Percentiles rank a stretch among this genome's conserved stretches.
Conservation (phyloP, 2,113 vertebrate species). For the Choloepus hoffmanni region DNA sequence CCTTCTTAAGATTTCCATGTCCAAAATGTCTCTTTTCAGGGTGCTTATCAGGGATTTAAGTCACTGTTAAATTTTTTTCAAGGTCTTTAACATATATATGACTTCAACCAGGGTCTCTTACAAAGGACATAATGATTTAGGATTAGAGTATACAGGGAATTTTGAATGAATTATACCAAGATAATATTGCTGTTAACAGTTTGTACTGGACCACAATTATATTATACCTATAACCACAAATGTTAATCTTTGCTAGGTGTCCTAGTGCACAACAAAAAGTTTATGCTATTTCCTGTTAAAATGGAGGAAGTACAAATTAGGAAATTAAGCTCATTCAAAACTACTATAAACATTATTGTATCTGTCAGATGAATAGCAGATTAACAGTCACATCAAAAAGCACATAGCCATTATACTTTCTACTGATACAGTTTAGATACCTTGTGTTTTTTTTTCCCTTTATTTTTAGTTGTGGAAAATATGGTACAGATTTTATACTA, state of each 20-base stretch:
- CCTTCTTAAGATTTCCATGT: slow-evolving; percentile 56
- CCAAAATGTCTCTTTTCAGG: slow-evolving; percentile 40
- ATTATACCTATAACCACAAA: slow-evolving; percentile 22
- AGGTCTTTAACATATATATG: neutral
- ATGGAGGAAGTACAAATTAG: neutral
- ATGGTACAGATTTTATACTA: slow-evolving; percentile 71
- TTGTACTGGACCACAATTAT: slow-evolving; percentile 34
- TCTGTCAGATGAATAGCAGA: slow-evolving; percentile 40
- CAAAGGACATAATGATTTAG: neutral
- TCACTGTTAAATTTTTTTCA: slow-evolving; percentile 40
- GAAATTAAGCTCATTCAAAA: slow-evolving; percentile 35
- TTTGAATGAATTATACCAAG: slow-evolving; percentile 44
- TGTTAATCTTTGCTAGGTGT: neutral
- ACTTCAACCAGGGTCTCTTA: slow-evolving; percentile 45
- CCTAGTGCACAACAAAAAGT: neutral
- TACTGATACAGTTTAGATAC: slow-evolving; percentile 79
- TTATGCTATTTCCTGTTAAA: slow-evolving; percentile 52
- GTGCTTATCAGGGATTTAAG: slow-evolving; percentile 51
- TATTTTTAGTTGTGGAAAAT: slow-evolving; percentile 66
- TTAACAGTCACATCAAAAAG: slow-evolving; percentile 50
- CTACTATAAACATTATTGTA: slow-evolving; percentile 51
- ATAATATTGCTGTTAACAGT: slow-evolving; percentile 28
- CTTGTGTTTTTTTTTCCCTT: slow-evolving; percentile 59
- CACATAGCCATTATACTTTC: slow-evolving; percentile 68
- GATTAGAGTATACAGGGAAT: neutral